Percentiles rank a stretch among this genome's conserved stretches.
These are phyloP conservation scores for Excalfactoria chinensis DNA, from an alignment of 2,113 vertebrate genomes.

Conservation along the genomic window DNA sequence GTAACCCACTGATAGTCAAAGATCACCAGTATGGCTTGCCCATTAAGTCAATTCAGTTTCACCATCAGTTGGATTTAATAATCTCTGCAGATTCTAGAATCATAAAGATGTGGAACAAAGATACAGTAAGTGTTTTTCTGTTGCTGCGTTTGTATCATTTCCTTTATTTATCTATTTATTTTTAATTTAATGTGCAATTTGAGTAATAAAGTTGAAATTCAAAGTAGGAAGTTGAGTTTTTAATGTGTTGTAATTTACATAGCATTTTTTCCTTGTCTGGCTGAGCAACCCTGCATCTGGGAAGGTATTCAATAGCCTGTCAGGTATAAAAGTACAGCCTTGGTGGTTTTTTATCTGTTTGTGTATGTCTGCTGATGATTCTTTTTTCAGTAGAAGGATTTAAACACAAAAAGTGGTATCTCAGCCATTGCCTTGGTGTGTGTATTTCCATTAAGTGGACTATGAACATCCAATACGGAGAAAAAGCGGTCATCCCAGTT, in stretches of 20 bases:
- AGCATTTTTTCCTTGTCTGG: not conserved
- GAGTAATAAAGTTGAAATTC: not conserved
- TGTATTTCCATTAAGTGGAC: not conserved
- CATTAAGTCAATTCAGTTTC: conserved; percentile 92
- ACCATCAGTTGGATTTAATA: conserved; percentile 87
- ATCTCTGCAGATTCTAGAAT: conserved; percentile 94
- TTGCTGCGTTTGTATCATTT: not conserved
- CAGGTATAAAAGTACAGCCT: not conserved
- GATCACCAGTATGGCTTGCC: conserved; percentile 96
- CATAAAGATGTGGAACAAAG: conserved; percentile 96
- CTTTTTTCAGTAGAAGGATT: not conserved
- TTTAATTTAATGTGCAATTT: not conserved
- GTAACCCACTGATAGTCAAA: conserved; percentile 89
- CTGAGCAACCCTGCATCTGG: not conserved
- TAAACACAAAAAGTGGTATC: not conserved
- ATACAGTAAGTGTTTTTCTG: conserved; percentile 81
- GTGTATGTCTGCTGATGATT: not conserved
- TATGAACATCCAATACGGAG: not conserved
- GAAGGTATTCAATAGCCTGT: not conserved
- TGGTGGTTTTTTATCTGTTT: not conserved
- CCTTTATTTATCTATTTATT: not conserved
- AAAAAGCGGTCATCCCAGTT: not conserved
- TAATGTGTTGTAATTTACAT: not conserved
- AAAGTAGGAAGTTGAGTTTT: not conserved
- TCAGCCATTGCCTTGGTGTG: not conserved